Evolutionary conservation across 2,113 vertebrate species (phyloP), one percentile per base, ranked within the genome.

Genomic region (Sterrhoptilus dennistouni): DNA sequence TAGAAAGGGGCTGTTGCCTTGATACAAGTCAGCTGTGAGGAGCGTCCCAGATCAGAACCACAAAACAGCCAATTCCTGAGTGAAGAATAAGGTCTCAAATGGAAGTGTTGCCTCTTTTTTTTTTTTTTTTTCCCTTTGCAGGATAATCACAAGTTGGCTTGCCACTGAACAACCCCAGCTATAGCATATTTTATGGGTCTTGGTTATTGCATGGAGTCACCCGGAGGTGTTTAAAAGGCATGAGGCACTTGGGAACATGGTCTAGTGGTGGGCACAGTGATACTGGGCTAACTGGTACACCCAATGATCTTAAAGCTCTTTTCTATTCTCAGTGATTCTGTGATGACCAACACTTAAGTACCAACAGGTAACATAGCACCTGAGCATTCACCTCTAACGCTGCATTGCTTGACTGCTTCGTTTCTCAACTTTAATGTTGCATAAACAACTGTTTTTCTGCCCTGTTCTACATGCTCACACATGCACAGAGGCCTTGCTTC

Each of bases 391-490:
- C 36, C 79, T 85, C 69, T 88, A 40, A 75, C 1, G 0, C 83
- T 56, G 56, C 36, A 4, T 7, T 83, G 77, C 95, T 95, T 68
- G 93, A 38, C 65, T 88, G 93, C 88, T 81, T 89, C 71, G 20
- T 92, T 93, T 96, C 95, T 68, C 93, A 94, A 23, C 80, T 63
- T 90, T 5, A 81, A 24, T 83, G 72, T 89, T 95, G 90, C 88
- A 91, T 83, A 95, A 96, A 92, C 93, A 93, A 64, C 24, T 52
- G 38, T 64, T 92, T 87, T 94, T 60, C 75, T 92, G 56, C 79
- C 44, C 56, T 40, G 11, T 40, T 70, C 85, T 91, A 33, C 93
- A 12, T 2, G 95, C 44, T 93, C 68, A 45, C 86, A 92, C 96
- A 90, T 9, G 95, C 83, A 94, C 6, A 2, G 64, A 89, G 92